Evolutionary conservation across 2,888 invertebrate genomes (phyloP), one percentile per base, ranked within the genome.

Genomic region (Diloba caeruleocephala): DNA sequence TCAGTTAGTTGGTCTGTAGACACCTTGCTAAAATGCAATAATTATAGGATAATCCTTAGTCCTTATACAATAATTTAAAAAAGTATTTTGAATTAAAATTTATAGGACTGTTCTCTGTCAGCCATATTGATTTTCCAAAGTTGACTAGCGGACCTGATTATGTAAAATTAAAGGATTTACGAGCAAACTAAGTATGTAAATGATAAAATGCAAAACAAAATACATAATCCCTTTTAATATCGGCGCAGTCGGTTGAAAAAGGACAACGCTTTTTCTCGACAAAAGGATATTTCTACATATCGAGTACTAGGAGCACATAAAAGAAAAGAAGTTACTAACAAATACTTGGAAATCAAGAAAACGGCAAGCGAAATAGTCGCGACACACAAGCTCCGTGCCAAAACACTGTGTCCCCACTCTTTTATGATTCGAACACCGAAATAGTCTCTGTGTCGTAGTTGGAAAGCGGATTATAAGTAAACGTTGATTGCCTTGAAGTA

Each of bases 401-500:
- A 49, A 10, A 67, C 79, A 76, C 78, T 12, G 78, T 71, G 72
- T 56, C 41, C 36, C 31, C 10, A 19, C 44, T 68, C 63, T 62
- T 69, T 67, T 59, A 71, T 58, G 58, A 59, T 41, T 50, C 38
- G 37, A 62, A 66, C 54, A 71, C 59, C 63, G 53, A 66, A 68
- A 33, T 46, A 37, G 45, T 70, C 82, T 76, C 81, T 56, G 84
- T 79, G 71, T 71, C 70, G 64, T 71, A 74, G 77, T 66, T 87
- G 89, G 88, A 90, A 90, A 87, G 82, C 87, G 79, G 74, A 70
- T 76, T 76, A 69, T 62, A 78, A 84, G 90, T 88, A 90, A 91
- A 90, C 92, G 92, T 92, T 83, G 92, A 81, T 92, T 88, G 80
- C 92, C 92, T 92, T 92, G 92, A 92, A 81, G 81, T 78, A 78